Percentiles rank a stretch among this genome's conserved stretches.
These are phyloP conservation scores for Nymphalis io DNA, from an alignment of 1,140 invertebrate species.

Conservation along the genomic window DNA sequence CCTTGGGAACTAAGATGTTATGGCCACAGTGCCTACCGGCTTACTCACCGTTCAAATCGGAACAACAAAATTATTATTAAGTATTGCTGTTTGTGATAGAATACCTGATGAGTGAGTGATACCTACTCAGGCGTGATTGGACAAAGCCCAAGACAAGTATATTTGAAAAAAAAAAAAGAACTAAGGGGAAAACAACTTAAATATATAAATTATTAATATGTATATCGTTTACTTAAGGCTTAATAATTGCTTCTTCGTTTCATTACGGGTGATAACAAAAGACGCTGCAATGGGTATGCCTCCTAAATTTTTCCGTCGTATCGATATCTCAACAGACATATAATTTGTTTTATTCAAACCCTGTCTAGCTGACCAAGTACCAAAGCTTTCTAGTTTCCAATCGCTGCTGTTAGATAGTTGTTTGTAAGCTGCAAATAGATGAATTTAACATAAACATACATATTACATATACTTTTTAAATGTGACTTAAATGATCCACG, in stretches of 20 bases:
- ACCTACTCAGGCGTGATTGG: too few relatives aligned
- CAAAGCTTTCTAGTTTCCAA: constrained; percentile 49
- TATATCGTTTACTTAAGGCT: constrained; percentile 36
- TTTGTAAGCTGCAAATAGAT: constrained; percentile 53
- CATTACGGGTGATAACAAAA: constrained; percentile 43
- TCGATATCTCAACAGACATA: constrained; percentile 33
- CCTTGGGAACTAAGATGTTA: too few relatives aligned
- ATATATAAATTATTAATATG: not conserved
- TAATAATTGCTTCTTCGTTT: constrained; percentile 41
- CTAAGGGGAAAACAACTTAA: not conserved
- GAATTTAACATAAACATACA: not conserved
- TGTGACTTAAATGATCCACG: too few relatives aligned
- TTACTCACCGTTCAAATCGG: too few relatives aligned
- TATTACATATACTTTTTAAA: too few relatives aligned
- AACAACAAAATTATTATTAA: too few relatives aligned
- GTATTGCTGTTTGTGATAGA: too few relatives aligned
- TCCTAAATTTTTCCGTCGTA: constrained; percentile 53
- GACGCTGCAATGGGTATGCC: constrained; percentile 44
- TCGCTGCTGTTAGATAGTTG: constrained; percentile 34
- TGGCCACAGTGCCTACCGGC: too few relatives aligned
- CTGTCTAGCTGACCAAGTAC: constrained; percentile 39
- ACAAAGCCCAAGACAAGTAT: too few relatives aligned
- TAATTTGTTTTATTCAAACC: constrained; percentile 43
- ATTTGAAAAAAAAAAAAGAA: not conserved
- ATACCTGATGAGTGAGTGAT: too few relatives aligned